Evolutionary conservation across 2,113 vertebrate species (phyloP), one percentile per base, ranked within the genome.

Genomic region (Proterorhinus semilunaris): DNA sequence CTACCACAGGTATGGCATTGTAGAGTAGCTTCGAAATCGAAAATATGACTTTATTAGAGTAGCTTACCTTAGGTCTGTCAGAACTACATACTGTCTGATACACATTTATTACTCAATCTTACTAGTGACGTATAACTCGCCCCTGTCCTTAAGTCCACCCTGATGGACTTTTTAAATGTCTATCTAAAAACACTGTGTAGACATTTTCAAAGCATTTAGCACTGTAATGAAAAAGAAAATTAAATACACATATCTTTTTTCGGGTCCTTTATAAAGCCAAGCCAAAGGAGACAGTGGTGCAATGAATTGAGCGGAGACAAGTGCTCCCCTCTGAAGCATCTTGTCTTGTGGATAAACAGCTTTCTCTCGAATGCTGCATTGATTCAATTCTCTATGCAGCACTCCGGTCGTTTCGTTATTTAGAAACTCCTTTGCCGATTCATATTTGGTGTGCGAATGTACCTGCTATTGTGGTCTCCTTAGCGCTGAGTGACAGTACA

Each of bases 1-100:
- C 83, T 93, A 93, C 83, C 93, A 94, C 92, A 93, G 92, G 92
- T 91, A 85, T 57, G 58, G 9, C 15, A 11, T 10, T 36, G 27
- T 36, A 36, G 27, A 3, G 27, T 36, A 36, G 3, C 27, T 36
- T 36, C 27, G 2, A 1, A 36, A 36, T 0, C 2, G 2, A 36
- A 36, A 36, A 36, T 36, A 36, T 36, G 27, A 36, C 27, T 36
- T 36, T 36, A 36, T 36, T 3, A 36, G 27, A 36, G 21, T 21
- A 21, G 21, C 21, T 36, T 36, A 36, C 27, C 27, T 36, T 36
- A 36, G 27, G 27, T 36, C 4, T 36, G 27, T 36, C 4, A 36
- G 27, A 36, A 36, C 27, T 36, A 21, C 21, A 21, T 21, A 36
- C 27, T 36, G 27, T 36, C 27, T 36, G 27, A 21, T 21, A 21